Conservation (phyloP, 2,888 invertebrate genomes). For the Platynereis dumerilii region DNA sequence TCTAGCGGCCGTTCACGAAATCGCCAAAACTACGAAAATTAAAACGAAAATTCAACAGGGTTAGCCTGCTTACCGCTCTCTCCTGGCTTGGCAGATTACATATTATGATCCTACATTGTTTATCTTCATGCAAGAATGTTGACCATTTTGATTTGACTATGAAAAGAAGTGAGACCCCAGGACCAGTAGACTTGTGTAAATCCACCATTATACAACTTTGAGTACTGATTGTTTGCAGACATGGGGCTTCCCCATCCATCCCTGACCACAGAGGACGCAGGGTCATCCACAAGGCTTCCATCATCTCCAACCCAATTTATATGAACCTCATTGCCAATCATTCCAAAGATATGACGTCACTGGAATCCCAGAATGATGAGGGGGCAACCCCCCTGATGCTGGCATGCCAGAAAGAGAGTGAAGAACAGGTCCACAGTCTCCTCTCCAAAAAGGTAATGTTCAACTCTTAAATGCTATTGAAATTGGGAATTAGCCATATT, state of each 20-base stretch:
- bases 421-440: slow-evolving; percentile 21
- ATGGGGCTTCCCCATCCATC: slow-evolving; percentile 10
- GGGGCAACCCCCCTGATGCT: slow-evolving; percentile 33
- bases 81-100: too few species aligned
- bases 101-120: too few species aligned
- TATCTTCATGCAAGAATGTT: too few species aligned
- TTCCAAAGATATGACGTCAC: slow-evolving; percentile 11
- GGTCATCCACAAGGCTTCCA: slow-evolving; percentile 11
- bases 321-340: slow-evolving; percentile 3
- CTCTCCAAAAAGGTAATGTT: slow-evolving; percentile 24
- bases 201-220: too few species aligned
- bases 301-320: not conserved
- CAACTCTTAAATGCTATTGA: not conserved
- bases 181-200: too few species aligned
- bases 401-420: slow-evolving; percentile 25
- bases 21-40: too few species aligned
- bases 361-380: slow-evolving; percentile 25
- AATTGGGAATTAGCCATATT: not conserved
- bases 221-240: too few species aligned
- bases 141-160: too few species aligned
- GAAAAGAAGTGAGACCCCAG: too few species aligned
- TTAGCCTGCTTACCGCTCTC: too few species aligned
- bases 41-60: too few species aligned
- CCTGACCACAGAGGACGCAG: slow-evolving; percentile 4
- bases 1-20: too few species aligned